Conservation (phyloP, 1,140 invertebrate species). For the Pseudomyrmex cubaensis region DNA sequence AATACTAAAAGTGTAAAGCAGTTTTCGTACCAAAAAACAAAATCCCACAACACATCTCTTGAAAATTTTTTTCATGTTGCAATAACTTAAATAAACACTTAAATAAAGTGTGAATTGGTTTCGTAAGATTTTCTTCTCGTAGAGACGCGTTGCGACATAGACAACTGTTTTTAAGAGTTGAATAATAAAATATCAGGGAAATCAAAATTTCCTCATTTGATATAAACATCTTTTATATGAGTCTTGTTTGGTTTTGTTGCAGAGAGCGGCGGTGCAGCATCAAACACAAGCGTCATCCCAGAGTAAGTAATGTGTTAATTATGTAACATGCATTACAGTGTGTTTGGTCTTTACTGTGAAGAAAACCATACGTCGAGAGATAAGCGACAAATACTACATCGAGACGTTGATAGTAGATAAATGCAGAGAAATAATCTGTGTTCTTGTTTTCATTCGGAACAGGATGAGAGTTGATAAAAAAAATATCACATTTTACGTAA, state of each 20-base stretch:
- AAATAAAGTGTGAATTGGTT: no score
- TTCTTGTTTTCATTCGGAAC: background rate
- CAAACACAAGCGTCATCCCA: conserved; percentile 87
- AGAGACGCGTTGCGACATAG: no score
- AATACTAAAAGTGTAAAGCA: no score
- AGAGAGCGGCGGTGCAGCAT: conserved; percentile 88
- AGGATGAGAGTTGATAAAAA: background rate
- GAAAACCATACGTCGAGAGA: conserved; percentile 12
- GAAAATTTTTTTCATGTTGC: no score
- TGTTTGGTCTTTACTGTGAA: conserved; percentile 28
- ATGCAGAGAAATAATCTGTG: background rate
- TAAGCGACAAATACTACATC: conserved; percentile 26
- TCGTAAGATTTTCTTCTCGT: no score
- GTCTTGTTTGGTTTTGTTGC: conserved; percentile 82
- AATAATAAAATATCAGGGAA: background rate
- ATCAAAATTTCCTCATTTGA: background rate
- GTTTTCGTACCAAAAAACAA: no score
- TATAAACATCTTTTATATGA: background rate
- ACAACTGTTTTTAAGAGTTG: no score
- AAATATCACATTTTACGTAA: no score
- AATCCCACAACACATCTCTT: no score
- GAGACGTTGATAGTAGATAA: conserved; percentile 29
- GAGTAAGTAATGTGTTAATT: conserved; percentile 84
- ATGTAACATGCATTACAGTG: conserved; percentile 1
- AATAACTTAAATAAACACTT: no score